A percentile compares a stretch with the other conserved stretches of the same genome.
Conservation (phyloP, 1,140 invertebrate genomes). For the Gonioctena quinquepunctata region DNA sequence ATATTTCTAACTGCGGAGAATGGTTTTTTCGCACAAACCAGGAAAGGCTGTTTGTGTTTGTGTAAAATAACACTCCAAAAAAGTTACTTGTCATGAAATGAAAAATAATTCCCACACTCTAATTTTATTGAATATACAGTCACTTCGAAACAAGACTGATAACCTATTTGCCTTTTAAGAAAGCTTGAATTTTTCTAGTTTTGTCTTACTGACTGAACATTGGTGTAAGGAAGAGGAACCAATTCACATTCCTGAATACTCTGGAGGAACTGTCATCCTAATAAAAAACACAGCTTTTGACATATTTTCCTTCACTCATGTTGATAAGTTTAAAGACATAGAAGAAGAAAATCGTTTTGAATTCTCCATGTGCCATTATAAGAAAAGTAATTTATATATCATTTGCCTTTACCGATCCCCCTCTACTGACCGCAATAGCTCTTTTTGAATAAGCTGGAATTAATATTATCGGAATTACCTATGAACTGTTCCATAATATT, state of each 20-base stretch:
- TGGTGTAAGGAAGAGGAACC: slow-evolving; percentile 1
- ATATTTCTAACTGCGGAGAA: neutral
- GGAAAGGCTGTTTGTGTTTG: neutral
- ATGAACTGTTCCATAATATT: neutral
- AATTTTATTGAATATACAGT: neutral
- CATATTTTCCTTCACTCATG: neutral
- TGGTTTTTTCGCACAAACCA: neutral
- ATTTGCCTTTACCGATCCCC: neutral
- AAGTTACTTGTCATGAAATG: neutral
- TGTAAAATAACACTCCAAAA: neutral
- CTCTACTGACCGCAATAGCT: neutral
- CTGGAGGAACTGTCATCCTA: neutral
- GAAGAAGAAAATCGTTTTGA: neutral
- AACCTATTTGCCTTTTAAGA: neutral
- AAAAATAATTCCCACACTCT: neutral
- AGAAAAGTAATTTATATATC: neutral
- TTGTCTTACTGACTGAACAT: neutral
- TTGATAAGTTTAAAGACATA: neutral
- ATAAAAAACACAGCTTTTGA: neutral
- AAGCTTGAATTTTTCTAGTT: neutral
- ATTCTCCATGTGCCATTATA: neutral
- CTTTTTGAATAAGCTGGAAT: neutral
- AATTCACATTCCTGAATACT: neutral
- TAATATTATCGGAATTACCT: neutral
- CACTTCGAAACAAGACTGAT: neutral